Percentiles rank a stretch among this genome's conserved stretches.
Conservation (phyloP, 2,113 vertebrate genomes). For the Phaethornis superciliosus region DNA sequence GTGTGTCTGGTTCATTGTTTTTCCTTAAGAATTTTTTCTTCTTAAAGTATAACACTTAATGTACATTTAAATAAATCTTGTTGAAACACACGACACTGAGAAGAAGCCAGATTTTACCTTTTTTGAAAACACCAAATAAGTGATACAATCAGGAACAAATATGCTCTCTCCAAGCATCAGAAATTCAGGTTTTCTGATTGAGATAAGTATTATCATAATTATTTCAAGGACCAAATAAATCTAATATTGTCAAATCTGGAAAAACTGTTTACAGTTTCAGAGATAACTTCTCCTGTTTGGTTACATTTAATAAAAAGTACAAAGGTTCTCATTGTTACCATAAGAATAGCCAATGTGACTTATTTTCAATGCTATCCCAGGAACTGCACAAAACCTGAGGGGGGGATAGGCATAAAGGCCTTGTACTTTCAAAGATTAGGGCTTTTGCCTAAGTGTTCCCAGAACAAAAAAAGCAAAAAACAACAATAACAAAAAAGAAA, state of each 20-base stretch:
- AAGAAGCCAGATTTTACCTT: background rate
- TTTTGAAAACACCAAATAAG: background rate
- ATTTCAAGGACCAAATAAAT: background rate
- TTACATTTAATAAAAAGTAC: background rate
- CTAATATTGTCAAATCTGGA: background rate
- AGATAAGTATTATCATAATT: background rate
- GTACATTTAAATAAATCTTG: background rate
- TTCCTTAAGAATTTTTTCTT: background rate
- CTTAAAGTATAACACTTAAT: background rate
- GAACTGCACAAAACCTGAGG: background rate
- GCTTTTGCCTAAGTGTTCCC: background rate
- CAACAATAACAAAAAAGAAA: too few species aligned
- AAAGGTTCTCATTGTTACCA: background rate
- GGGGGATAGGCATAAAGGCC: background rate
- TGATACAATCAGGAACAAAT: background rate
- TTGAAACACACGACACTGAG: background rate
- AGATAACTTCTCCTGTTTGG: background rate
- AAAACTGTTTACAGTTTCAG: background rate
- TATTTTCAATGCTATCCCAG: background rate
- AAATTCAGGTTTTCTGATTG: background rate
- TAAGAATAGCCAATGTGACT: background rate
- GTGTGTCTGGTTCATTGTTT: background rate
- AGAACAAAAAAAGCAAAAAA: rapidly evolving
- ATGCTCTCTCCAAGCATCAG: background rate
- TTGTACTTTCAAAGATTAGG: background rate